Evolutionary conservation across 2,113 vertebrate genomes (phyloP), one percentile per base, ranked within the genome.

Genomic region (Cyprinodon tularosa): DNA sequence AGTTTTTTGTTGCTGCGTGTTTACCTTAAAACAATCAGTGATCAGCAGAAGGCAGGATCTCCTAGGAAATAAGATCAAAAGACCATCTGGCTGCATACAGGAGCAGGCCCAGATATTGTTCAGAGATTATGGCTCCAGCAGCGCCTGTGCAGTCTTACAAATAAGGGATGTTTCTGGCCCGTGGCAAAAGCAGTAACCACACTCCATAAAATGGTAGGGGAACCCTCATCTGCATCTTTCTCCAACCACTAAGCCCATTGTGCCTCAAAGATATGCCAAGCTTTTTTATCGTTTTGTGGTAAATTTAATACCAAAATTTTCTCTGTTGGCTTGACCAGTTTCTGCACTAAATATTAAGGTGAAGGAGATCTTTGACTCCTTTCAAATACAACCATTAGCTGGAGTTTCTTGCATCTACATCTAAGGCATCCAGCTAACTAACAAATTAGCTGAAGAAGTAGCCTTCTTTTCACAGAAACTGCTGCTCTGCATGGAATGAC

Each of bases 21-120:
- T 86, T 81, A 81, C 76, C 65, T 68, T 73, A 80, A 90, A 86
- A 90, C 86, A 85, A 86, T 88, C 72, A 77, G 77, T 85, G 83
- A 91, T 90, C 86, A 87, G 88, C 80, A 92, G 61, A 90, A 91
- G 90, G 84, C 87, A 90, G 82, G 65, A 85, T 93, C 92, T 92
- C 90, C 64, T 62, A 91, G 89, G 90, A 86, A 90, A 86, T 69
- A 36, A 85, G 90, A 94, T 94, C 91, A 94, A 93, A 93, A 85
- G 86, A 91, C 86, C 92, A 92, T 94, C 92, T 94, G 92, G 84
- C 80, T 67, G 76, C 82, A 84, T 84, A 76, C 74, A 85, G 82
- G 84, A 86, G 72, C 66, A 3, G 64, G 74, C 75, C 64, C 44
- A 80, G 85, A 84, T 86, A 83, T 73, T 74, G 48, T 69, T 64